These are phyloP conservation scores for Euborellia annulipes DNA, from an alignment of 1,140 invertebrate species.

Conservation along the genomic window DNA sequence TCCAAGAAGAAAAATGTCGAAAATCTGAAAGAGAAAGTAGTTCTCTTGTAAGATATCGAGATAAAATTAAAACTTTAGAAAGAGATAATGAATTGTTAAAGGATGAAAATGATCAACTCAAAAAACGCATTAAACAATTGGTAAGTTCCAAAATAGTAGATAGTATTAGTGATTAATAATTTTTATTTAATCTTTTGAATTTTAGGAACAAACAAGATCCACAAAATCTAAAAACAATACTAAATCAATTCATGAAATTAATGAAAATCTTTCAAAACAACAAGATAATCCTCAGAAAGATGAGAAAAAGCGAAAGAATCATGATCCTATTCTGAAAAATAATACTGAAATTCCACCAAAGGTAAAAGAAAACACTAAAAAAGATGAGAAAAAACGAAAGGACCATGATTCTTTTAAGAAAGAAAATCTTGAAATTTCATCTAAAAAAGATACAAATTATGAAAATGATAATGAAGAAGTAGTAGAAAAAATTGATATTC, in stretches of 20 bases:
- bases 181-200: too few species aligned
- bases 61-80: conserved; percentile 58
- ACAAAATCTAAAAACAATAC: too few species aligned
- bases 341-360: conserved; percentile 4
- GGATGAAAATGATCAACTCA: conserved; percentile 53
- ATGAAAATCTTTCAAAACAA: conserved; percentile 38
- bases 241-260: conserved; percentile 54
- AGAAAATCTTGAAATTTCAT: too few species aligned
- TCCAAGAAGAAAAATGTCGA: conserved; percentile 53
- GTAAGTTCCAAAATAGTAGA: conserved; percentile 33
- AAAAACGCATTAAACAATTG: conserved; percentile 42
- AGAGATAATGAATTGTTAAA: conserved; percentile 54
- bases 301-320: conserved; percentile 29
- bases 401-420: too few species aligned
- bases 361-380: conserved; percentile 10
- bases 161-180: too few species aligned
- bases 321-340: conserved; percentile 21
- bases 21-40: conserved; percentile 43
- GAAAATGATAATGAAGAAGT: not conserved
- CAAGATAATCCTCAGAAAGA: conserved; percentile 22
- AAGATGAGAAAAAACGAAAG: conserved; percentile 10
- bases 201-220: too few species aligned
- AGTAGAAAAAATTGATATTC: conserved; percentile 9
- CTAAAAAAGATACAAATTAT: too few species aligned
- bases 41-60: conserved; percentile 49